A percentile compares a stretch with the other conserved stretches of the same genome.
phyloP scores from a whole-genome alignment of 2,888 invertebrate genomes.

The Netelia melanura region DNA sequence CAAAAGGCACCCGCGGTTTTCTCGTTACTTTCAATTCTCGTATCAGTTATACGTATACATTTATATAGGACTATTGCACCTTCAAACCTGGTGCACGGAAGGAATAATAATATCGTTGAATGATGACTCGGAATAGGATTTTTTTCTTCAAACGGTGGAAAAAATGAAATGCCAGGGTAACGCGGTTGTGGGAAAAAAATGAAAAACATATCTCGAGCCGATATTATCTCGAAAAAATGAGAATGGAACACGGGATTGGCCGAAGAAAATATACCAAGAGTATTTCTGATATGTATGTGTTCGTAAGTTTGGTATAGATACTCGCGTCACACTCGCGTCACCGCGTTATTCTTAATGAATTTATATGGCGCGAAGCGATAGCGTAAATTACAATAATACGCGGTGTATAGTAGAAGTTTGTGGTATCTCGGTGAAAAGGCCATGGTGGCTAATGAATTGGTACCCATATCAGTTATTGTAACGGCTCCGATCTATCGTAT shows the following conservation, averaged over 20 bases:
- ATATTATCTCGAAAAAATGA: not conserved
- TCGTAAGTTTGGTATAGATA: too few species aligned
- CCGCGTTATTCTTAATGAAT: constrained; percentile 53
- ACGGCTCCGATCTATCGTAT: constrained; percentile 32
- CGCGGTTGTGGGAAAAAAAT: too few species aligned
- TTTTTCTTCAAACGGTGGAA: not conserved
- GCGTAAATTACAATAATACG: constrained; percentile 68
- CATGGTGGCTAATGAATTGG: constrained; percentile 68
- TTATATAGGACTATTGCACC: not conserved
- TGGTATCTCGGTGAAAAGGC: constrained; percentile 61
- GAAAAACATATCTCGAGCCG: too few species aligned
- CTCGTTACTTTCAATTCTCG: constrained; percentile 16
- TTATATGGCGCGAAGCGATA: constrained; percentile 62
- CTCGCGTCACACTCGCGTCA: not conserved
- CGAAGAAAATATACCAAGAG: not conserved
- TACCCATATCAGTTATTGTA: constrained; percentile 65
- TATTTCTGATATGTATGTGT: too few species aligned
- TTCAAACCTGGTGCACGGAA: not conserved
- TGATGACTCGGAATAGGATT: constrained; percentile 36
- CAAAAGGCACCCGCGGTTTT: constrained; percentile 48
- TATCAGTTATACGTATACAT: not conserved
- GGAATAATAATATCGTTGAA: constrained; percentile 34
- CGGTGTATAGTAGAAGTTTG: constrained; percentile 28
- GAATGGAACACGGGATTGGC: not conserved
- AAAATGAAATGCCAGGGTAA: not conserved